Percentiles rank a stretch among this genome's conserved stretches.
Evolutionary conservation across 2,888 invertebrate species (phyloP).

Genomic region (Rhogogaster chlorosoma): DNA sequence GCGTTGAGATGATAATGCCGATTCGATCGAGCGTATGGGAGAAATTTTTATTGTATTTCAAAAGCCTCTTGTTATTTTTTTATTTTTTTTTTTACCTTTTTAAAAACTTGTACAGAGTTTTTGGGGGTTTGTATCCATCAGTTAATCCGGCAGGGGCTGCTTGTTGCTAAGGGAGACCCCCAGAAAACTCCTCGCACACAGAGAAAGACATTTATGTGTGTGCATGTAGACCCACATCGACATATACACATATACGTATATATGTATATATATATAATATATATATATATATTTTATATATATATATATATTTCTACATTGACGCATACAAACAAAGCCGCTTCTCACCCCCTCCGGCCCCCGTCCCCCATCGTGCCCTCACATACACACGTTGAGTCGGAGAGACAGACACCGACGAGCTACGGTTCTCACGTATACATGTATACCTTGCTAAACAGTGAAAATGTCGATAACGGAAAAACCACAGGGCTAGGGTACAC

Average conservation of each 20-base stretch:
- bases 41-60: no score
- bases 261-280: slow-evolving; percentile 47
- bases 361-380: slow-evolving; percentile 1
- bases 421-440: slow-evolving; percentile 53
- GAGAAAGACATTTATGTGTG: slow-evolving; percentile 51
- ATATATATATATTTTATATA: slow-evolving; percentile 57
- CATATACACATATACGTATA: background rate
- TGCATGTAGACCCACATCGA: slow-evolving; percentile 50
- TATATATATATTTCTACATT: slow-evolving; percentile 56
- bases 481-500: slow-evolving; percentile 63
- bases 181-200: slow-evolving; percentile 75
- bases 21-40: background rate
- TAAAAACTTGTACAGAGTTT: slow-evolving; percentile 22
- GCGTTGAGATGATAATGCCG: background rate
- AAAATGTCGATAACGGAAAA: slow-evolving; percentile 78
- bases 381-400: slow-evolving; percentile 45
- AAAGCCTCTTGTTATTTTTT: background rate
- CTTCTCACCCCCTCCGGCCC: background rate
- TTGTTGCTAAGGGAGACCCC: slow-evolving; percentile 78
- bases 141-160: slow-evolving; percentile 69
- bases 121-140: slow-evolving; percentile 73
- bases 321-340: slow-evolving; percentile 53
- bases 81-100: background rate
- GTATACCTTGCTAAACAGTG: slow-evolving; percentile 61
- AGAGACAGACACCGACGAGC: slow-evolving; percentile 54